These are phyloP conservation scores for Tetramorium simillimum DNA, from an alignment of 1,140 invertebrate genomes.

Conservation along the genomic window DNA sequence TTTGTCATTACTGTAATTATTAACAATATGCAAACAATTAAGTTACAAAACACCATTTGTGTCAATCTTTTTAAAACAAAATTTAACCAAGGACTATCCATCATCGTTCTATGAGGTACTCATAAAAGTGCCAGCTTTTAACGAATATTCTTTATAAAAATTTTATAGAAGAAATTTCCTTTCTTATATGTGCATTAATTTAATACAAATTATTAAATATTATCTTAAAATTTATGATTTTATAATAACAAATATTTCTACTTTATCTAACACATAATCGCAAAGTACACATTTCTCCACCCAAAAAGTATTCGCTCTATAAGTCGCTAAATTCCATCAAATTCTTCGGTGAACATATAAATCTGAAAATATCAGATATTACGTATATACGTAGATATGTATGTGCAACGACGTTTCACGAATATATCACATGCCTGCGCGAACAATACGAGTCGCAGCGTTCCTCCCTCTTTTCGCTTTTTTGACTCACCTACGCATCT, in stretches of 20 bases:
- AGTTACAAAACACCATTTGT: background rate
- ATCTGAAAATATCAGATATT: conserved; percentile 45
- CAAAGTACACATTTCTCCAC: background rate
- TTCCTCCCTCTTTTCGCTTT: conserved; percentile 58
- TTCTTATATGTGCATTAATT: background rate
- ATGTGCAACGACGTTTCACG: conserved; percentile 29
- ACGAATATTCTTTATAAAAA: conserved; percentile 15
- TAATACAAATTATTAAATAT: conserved; percentile 1
- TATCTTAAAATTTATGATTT: background rate
- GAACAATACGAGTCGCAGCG: conserved; percentile 54
- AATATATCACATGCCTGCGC: conserved; percentile 43
- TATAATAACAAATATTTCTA: background rate
- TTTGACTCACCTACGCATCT: conserved; percentile 73
- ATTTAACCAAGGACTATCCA: background rate
- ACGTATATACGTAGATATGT: conserved; percentile 19
- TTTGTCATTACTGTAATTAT: background rate
- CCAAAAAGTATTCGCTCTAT: background rate
- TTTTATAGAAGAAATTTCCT: background rate
- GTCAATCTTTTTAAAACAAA: background rate
- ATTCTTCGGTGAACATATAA: conserved; percentile 23
- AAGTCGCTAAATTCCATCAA: conserved; percentile 10
- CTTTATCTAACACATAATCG: background rate
- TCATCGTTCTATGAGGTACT: background rate
- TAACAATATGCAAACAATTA: background rate
- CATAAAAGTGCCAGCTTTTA: background rate